These are phyloP conservation scores for Leistus spinibarbis DNA, from an alignment of 2,888 invertebrate genomes.

Conservation along the genomic window DNA sequence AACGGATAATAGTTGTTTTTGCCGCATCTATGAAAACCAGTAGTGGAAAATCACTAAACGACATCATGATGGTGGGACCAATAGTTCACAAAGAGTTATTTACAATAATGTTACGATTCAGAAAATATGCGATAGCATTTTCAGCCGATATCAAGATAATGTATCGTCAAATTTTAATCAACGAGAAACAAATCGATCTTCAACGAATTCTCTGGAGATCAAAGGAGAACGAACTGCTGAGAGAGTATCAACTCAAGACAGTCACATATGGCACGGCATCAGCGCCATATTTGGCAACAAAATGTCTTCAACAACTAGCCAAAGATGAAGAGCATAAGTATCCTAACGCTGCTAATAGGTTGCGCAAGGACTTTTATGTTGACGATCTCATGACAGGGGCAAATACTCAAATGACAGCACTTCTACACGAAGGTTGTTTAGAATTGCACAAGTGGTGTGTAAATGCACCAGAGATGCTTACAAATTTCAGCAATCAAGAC, in stretches of 20 bases:
- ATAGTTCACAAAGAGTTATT: slow-evolving; percentile 42
- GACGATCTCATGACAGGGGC: slow-evolving; percentile 16
- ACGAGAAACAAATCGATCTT: slow-evolving; percentile 38
- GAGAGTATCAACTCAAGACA: slow-evolving; percentile 11
- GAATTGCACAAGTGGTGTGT: neutral
- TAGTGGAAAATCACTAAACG: slow-evolving; percentile 34
- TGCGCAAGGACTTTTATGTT: slow-evolving; percentile 23
- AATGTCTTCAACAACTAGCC: slow-evolving; percentile 31
- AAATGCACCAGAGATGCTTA: neutral
- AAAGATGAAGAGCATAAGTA: neutral
- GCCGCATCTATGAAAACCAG: slow-evolving; percentile 41
- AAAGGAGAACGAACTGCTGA: no score
- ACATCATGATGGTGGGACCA: slow-evolving; percentile 39
- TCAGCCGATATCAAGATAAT: slow-evolving; percentile 45
- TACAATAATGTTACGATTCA: slow-evolving; percentile 44
- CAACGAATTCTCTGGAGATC: slow-evolving; percentile 44
- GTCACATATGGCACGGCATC: slow-evolving; percentile 33
- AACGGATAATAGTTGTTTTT: slow-evolving; percentile 16
- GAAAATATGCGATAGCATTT: slow-evolving; percentile 42
- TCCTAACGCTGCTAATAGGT: slow-evolving; percentile 8
- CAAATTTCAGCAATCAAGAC: neutral
- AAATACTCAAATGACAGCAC: neutral
- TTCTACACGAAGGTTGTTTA: neutral
- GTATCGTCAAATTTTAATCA: slow-evolving; percentile 43
- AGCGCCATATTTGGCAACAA: slow-evolving; percentile 16